These are phyloP conservation scores for Cephus pygmeus DNA, from an alignment of 2,888 invertebrate species.

Conservation along the genomic window DNA sequence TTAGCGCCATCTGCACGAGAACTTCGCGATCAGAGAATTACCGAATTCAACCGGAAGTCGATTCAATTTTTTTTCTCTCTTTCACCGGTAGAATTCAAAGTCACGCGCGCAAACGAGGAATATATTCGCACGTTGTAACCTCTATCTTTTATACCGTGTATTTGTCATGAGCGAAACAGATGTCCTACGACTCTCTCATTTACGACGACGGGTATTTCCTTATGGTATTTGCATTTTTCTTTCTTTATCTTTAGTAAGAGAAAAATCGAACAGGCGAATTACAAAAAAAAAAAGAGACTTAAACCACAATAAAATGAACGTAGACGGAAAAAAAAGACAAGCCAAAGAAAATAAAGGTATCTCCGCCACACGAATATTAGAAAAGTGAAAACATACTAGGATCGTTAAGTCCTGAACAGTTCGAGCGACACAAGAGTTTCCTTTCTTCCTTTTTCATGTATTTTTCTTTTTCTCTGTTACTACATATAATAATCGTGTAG, in stretches of 20 bases:
- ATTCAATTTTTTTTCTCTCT: neutral
- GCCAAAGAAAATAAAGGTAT: neutral
- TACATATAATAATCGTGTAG: neutral
- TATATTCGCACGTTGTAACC: neutral
- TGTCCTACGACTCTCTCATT: neutral
- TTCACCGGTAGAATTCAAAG: neutral
- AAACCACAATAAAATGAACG: conserved; percentile 25
- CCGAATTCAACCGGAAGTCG: neutral
- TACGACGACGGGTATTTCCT: neutral
- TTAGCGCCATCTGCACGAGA: neutral
- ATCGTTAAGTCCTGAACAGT: neutral
- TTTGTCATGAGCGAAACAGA: neutral
- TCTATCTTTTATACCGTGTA: neutral
- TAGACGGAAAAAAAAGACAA: neutral
- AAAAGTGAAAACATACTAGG: neutral
- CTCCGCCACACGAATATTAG: neutral
- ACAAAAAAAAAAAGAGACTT: conserved; percentile 9
- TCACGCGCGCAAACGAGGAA: neutral
- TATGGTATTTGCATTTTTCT: conserved; percentile 2
- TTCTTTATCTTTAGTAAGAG: conserved; percentile 5
- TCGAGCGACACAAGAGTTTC: neutral
- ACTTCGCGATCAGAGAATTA: neutral
- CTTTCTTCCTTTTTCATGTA: neutral
- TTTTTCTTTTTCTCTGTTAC: neutral
- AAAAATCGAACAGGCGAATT: conserved; percentile 12